Evolutionary conservation across 2,113 vertebrate genomes (phyloP), one percentile per base, ranked within the genome.

Genomic region (Bujurquina vittata): DNA sequence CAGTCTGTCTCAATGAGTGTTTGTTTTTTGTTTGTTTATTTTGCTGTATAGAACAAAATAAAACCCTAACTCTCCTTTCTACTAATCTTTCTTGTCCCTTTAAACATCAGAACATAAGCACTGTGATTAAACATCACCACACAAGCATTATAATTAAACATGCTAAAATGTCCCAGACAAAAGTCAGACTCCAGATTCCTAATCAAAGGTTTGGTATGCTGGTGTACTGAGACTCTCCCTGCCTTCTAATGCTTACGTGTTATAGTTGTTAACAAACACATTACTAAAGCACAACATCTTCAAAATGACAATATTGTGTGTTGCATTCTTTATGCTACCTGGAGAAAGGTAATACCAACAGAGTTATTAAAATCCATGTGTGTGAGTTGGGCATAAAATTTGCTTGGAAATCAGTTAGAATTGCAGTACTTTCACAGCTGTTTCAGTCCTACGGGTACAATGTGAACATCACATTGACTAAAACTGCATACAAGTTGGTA

Each of bases 151-250:
- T 29, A 69, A 69, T 69, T 49, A 69, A 14, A 69, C 3, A 52
- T 69, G 65, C 49, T 69, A 31, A 69, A 69, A 49, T 29, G 43
- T 69, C 65, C 65, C 65, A 69, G 65, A 69, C 65, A 12, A 49
- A 23, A 69, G 10, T 49, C 65, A 69, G 65, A 49, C 43, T 69
- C 15, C 63, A 69, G 63, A 29, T 69, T 69, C 23, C 43, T 69
- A 52, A 69, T 69, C 23, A 69, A 69, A 69, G 29, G 65, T 69
- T 11, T 69, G 17, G 3, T 1, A 0, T 29, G 43, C 15, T 49
- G 43, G 29, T 69, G 65, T 69, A 10, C 17, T 8, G 65, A 52
- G 65, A 69, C 2, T 49, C 17, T 69, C 49, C 23, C 23, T 69
- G 65, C 65, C 65, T 69, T 69, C 43, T 69, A 69, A 69, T 69